Conservation (phyloP, 2,888 invertebrate genomes). For the Apamea sordens region DNA sequence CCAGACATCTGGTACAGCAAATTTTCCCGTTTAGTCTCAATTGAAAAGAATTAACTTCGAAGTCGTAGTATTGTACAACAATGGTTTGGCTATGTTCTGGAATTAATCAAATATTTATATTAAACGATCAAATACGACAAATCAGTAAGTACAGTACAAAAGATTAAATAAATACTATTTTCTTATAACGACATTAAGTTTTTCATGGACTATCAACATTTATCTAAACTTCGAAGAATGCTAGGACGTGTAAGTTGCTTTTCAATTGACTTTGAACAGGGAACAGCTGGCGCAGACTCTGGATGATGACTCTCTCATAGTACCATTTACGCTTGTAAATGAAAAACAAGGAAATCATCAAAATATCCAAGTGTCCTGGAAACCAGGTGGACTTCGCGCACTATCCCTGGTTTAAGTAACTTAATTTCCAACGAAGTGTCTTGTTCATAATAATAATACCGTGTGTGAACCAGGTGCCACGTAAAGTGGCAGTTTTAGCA, state of each 20-base stretch:
- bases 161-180: too few species aligned
- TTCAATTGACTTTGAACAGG: background rate
- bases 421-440: background rate
- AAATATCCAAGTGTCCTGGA: background rate
- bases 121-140: background rate
- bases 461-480: background rate
- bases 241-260: background rate
- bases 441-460: background rate
- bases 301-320: background rate
- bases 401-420: background rate
- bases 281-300: background rate
- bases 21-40: background rate
- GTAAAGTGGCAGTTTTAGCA: background rate
- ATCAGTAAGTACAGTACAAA: background rate
- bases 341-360: background rate
- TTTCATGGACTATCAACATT: background rate
- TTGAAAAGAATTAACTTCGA: background rate
- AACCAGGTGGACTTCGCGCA: background rate
- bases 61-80: background rate
- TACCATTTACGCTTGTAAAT: background rate
- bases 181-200: background rate
- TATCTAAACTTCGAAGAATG: background rate
- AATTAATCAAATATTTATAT: background rate
- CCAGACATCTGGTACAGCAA: constrained; percentile 10
- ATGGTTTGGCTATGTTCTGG: background rate